These are phyloP conservation scores for Manduca sexta DNA, from an alignment of 1,140 invertebrate species.

Conservation along the genomic window DNA sequence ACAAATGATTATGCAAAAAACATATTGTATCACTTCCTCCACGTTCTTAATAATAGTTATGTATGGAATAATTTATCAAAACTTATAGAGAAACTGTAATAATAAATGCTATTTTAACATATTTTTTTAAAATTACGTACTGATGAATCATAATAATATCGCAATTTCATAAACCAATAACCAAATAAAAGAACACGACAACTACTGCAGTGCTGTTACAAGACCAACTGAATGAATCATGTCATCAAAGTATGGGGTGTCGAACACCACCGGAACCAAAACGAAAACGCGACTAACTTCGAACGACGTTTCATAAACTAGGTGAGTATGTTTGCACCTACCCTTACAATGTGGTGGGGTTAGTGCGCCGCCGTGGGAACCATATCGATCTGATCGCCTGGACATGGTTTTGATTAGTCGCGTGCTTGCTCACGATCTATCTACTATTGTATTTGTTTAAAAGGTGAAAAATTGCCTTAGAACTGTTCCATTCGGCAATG, in stretches of 20 bases:
- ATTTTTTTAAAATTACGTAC: slow-evolving; percentile 26
- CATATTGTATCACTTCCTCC: no score
- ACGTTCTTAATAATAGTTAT: no score
- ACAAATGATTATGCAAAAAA: no score
- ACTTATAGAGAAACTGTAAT: no score
- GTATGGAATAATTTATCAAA: no score
- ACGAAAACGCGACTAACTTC: slow-evolving; percentile 24
- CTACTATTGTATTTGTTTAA: slow-evolving; percentile 23
- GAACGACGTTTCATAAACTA: slow-evolving; percentile 14
- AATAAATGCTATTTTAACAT: no score
- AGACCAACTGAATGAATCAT: slow-evolving; percentile 20
- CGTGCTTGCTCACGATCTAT: slow-evolving; percentile 15
- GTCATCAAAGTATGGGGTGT: slow-evolving; percentile 19
- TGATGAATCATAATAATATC: slow-evolving; percentile 63
- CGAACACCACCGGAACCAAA: slow-evolving; percentile 26
- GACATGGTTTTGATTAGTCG: slow-evolving; percentile 33
- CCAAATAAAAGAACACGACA: slow-evolving; percentile 9
- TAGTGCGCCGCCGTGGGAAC: slow-evolving; percentile 53
- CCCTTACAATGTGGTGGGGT: slow-evolving; percentile 32
- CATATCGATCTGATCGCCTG: slow-evolving; percentile 53
- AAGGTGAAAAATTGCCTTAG: not conserved
- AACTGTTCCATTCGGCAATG: not conserved
- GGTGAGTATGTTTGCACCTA: slow-evolving; percentile 12
- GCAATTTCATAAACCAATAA: slow-evolving; percentile 46
- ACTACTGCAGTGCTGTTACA: slow-evolving; percentile 15